Base-by-base conservation (phyloP, 1,140 invertebrate species). In the Paracyclopina nana region DNA sequence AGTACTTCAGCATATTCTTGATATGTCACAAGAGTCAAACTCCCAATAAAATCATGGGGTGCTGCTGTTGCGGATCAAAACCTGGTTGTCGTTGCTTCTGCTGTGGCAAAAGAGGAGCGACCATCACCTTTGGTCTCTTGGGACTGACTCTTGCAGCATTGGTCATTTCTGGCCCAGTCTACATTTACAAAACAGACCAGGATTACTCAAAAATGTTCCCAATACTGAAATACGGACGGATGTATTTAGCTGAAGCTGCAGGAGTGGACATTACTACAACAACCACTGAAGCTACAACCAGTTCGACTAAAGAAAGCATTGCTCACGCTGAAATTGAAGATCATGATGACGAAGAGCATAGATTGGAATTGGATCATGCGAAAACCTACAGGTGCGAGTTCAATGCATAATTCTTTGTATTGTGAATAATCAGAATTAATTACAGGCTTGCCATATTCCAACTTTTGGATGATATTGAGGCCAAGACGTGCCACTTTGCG, bases 381-480 rank as follows among this genome's bases (percentile, higher is more conserved):
- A n/a, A n/a, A n/a, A n/a, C n/a, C n/a, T n/a, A n/a, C n/a, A n/a
- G n/a, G n/a, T n/a, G n/a, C n/a, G n/a, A n/a, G n/a, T n/a, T n/a
- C n/a, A n/a, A n/a, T n/a, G n/a, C n/a, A n/a, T n/a, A n/a, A n/a
- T n/a, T n/a, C n/a, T n/a, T n/a, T n/a, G n/a, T n/a, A n/a, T n/a
- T n/a, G n/a, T n/a, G n/a, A n/a, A n/a, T n/a, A n/a, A n/a, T n/a
- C n/a, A n/a, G n/a, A n/a, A n/a, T 24, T 12, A n/a, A 6, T 24
- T 27, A 18, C 20, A 48, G 45, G 22, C 25, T 48, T 24, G 45
- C 45, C 27, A 48, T 48, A 3, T 48, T 48, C 18, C 45, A 48
- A 48, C 27, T 48, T 25, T 48, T 48, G 45, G 45, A 48, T 30
- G 45, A 48, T 28, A 48, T 27, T 5, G 25, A 48, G 25, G 45